phyloP scores from a whole-genome alignment of 2,113 vertebrate genomes.

The Tenrec ecaudatus region DNA sequence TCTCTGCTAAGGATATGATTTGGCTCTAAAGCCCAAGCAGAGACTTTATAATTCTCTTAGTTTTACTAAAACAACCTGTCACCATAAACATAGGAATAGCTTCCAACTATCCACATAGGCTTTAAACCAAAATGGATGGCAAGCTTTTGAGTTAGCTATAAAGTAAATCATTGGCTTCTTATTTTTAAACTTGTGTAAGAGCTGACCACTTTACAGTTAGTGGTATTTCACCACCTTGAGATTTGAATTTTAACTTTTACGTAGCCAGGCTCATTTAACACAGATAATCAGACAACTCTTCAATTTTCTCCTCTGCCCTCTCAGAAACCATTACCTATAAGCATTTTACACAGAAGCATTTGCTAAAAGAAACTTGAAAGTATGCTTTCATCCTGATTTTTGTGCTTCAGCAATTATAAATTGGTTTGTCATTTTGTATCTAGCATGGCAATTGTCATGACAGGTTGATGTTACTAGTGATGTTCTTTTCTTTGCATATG shows the following conservation, averaged over 20 bases:
- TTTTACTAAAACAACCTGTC: background rate
- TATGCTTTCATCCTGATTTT: slow-evolving; percentile 19
- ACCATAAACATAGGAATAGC: no score
- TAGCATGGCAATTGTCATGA: slow-evolving; percentile 24
- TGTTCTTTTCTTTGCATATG: slow-evolving; percentile 30
- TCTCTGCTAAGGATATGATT: background rate
- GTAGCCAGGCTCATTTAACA: background rate
- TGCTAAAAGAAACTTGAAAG: background rate
- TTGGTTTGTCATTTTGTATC: slow-evolving; percentile 49
- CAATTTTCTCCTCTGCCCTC: background rate
- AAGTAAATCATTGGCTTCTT: no score
- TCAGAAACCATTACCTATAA: background rate
- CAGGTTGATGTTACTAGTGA: slow-evolving; percentile 8
- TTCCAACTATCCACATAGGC: background rate
- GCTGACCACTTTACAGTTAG: background rate
- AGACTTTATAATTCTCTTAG: background rate
- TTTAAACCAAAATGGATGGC: background rate
- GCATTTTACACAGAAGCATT: background rate
- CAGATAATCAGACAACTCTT: no score
- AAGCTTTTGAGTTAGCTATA: background rate
- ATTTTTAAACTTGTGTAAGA: background rate
- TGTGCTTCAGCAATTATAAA: background rate
- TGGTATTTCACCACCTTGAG: background rate
- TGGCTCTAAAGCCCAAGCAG: background rate
- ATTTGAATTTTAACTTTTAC: slow-evolving; percentile 44